These are phyloP conservation scores for Coregonus ussuriensis DNA, from an alignment of 2,797 vertebrate genomes.

Conservation along the genomic window DNA sequence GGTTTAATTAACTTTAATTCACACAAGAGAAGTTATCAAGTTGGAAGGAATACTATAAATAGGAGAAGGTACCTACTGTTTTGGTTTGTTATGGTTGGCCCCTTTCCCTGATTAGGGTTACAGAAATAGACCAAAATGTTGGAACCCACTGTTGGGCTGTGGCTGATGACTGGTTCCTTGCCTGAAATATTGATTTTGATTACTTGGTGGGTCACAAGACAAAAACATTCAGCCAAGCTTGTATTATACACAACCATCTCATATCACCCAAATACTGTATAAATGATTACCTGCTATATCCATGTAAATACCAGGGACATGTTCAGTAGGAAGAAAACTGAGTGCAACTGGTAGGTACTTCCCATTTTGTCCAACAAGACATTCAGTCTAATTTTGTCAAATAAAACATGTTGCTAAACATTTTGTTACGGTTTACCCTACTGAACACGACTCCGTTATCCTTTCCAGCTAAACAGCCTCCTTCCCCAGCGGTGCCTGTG, in stretches of 20 bases:
- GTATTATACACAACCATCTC: background rate
- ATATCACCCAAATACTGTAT: background rate
- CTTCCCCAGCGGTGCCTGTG: constrained; percentile 67
- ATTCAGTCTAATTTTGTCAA: too few species aligned
- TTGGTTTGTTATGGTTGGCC: background rate
- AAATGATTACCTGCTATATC: too few species aligned
- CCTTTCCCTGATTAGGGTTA: too few species aligned
- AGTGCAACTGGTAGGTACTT: background rate
- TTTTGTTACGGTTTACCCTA: background rate
- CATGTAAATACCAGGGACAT: background rate
- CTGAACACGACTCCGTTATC: background rate
- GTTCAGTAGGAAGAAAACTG: background rate
- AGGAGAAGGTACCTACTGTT: background rate
- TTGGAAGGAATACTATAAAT: background rate
- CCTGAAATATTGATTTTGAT: too few species aligned
- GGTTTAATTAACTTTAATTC: background rate
- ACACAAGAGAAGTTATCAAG: background rate
- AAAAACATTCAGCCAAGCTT: too few species aligned
- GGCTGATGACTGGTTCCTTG: too few species aligned
- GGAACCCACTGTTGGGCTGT: too few species aligned
- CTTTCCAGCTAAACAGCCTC: constrained; percentile 60
- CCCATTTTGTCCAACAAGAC: too few species aligned
- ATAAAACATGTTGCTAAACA: background rate
- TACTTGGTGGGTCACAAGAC: too few species aligned
- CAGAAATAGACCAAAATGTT: too few species aligned